Conservation (phyloP, 1,140 invertebrate genomes). For the Fopius arisanus region DNA sequence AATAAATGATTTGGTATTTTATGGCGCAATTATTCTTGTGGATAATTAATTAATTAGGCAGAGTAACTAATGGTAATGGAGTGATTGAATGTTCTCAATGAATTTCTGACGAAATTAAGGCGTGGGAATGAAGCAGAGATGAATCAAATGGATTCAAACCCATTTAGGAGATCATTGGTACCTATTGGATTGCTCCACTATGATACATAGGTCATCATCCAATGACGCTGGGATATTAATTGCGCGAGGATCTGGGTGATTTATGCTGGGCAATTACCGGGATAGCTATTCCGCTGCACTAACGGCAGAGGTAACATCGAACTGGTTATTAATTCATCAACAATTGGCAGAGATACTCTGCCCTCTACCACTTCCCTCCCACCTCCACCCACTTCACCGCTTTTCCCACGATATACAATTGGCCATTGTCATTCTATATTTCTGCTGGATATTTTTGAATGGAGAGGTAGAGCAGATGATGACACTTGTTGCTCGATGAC, state of each 20-base stretch:
- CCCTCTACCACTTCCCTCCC: not conserved
- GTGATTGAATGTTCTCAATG: too few species aligned
- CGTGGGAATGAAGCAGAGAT: not conserved
- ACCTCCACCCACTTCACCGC: not conserved
- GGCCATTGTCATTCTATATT: not conserved
- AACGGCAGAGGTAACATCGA: not conserved
- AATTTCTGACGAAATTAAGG: too few species aligned
- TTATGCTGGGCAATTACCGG: constrained; percentile 25
- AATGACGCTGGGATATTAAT: constrained; percentile 24
- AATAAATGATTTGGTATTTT: too few species aligned
- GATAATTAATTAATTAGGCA: too few species aligned
- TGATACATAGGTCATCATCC: constrained; percentile 24
- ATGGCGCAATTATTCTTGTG: too few species aligned
- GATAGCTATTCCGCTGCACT: constrained; percentile 1
- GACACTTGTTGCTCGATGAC: constrained; percentile 39
- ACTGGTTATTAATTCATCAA: constrained; percentile 24
- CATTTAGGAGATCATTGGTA: constrained; percentile 2
- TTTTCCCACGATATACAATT: not conserved
- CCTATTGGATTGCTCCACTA: not conserved
- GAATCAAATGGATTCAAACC: not conserved
- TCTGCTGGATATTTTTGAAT: constrained; percentile 3
- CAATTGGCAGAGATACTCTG: constrained; percentile 10
- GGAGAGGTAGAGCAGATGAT: constrained; percentile 18
- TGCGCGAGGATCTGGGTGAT: constrained; percentile 22
- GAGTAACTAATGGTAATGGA: too few species aligned